phyloP scores from a whole-genome alignment of 2,888 invertebrate species.

The Agrilus cyanescens region DNA sequence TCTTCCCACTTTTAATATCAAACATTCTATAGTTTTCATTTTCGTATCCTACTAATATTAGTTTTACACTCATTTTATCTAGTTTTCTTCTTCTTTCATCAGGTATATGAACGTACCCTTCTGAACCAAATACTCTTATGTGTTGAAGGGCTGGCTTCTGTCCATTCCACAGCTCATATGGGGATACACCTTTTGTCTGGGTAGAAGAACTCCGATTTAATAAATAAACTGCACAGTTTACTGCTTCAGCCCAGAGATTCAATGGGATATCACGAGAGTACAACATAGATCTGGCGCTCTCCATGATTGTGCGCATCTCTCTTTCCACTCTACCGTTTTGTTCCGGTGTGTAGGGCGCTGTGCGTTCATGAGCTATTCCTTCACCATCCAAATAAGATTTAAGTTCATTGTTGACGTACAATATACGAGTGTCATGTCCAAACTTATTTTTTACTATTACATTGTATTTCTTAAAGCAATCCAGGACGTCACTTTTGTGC shows the following conservation, averaged over 20 bases:
- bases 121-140: conserved; percentile 16
- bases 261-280: conserved; percentile 17
- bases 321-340: conserved; percentile 25
- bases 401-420: no score
- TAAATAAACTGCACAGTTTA: conserved; percentile 24
- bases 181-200: conserved; percentile 7
- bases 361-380: conserved; percentile 17
- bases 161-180: conserved; percentile 17
- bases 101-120: conserved; percentile 13
- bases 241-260: conserved; percentile 28
- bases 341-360: conserved; percentile 20
- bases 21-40: conserved; percentile 16
- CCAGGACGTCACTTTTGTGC: conserved; percentile 11
- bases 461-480: conserved; percentile 7
- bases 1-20: conserved; percentile 9
- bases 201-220: conserved; percentile 19
- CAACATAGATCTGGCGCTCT: conserved; percentile 25
- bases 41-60: conserved; percentile 17
- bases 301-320: conserved; percentile 25
- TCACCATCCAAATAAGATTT: conserved; percentile 10
- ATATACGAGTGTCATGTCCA: conserved; percentile 2
- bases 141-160: conserved; percentile 16
- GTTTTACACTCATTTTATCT: conserved; percentile 11
- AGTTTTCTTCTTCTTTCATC: conserved; percentile 11
- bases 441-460: conserved; percentile 2